Base-by-base conservation (phyloP, 2,888 invertebrate species). In the Drosophila multiciliata region DNA sequence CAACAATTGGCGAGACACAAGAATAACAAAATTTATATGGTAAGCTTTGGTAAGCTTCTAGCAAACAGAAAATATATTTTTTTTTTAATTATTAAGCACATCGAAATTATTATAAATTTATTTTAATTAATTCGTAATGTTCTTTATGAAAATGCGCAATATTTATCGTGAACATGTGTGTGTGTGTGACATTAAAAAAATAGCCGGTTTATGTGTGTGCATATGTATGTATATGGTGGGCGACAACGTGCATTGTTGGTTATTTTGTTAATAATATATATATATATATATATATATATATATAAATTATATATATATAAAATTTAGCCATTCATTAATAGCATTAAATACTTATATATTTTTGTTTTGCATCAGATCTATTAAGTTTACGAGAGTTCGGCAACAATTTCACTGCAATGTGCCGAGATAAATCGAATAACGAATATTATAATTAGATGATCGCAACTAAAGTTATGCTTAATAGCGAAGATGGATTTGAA, bases 21-120 rank as follows among this genome's bases (percentile, higher is more conserved):
- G 12, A 26, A 29, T 35, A 32, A 32, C 50, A 6, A 72, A 75
- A 73, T 50, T 36, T 26, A 49, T 62, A 57, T 66, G 62, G 20
- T 29, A 29, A 29, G 17, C 70, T 70, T 90, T 89, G 90, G 87
- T 87, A 87, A 90, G 90, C 80, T 87, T 87, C 83, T 75, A 33
- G 50, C 38, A 49, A 67, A 80, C 3, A 20, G 29, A 54, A 55
- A 17, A 52, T 9, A 23, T 26, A n/a, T 32, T 32, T 55, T 23
- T 11, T 23, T 9, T 11, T 9, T 35, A 11, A 71, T 78, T 72
- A 67, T 48, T 40, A 60, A 55, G 29, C 45, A 40, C 40, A 70
- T 63, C 48, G 26, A 45, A 55, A 69, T 55, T 32, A 64, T 20
- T 15, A 15, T 40, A 52, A 49, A 54, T 66, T 67, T 45, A 58